Percentiles rank a stretch among this genome's conserved stretches.
Evolutionary conservation across 2,113 vertebrate genomes (phyloP).

Genomic region (Crocuta crocuta): DNA sequence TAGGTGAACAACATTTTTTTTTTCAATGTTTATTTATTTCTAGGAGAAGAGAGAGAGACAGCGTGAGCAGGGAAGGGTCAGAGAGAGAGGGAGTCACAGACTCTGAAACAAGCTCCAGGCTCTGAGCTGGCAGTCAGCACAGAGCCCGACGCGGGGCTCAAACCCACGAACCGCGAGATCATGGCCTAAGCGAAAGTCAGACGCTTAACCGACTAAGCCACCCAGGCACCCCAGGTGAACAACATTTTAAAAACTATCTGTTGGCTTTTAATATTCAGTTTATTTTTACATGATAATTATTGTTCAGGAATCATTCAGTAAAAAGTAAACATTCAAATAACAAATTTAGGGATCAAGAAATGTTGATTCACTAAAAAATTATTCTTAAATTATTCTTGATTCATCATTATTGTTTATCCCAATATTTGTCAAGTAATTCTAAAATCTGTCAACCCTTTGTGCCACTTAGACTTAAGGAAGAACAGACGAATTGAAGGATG

Average conservation of each 20-base stretch:
- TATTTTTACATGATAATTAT: conserved; percentile 38
- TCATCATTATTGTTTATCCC: conserved; percentile 18
- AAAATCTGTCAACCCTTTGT: not conserved
- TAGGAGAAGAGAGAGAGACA: too few relatives aligned
- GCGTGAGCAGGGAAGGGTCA: too few relatives aligned
- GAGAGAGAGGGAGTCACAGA: too few relatives aligned
- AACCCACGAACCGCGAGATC: too few relatives aligned
- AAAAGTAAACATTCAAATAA: conserved; percentile 53
- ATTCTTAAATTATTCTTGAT: not conserved
- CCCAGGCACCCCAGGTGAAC: too few relatives aligned
- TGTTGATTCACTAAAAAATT: conserved; percentile 13
- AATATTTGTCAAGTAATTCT: not conserved
- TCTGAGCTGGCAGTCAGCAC: too few relatives aligned
- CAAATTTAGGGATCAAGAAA: conserved; percentile 29
- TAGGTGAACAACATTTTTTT: too few relatives aligned
- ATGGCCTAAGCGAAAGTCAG: too few relatives aligned
- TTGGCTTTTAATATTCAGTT: not conserved
- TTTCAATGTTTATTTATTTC: too few relatives aligned
- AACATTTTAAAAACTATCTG: not conserved
- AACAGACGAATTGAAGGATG: not conserved
- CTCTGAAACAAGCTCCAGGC: too few relatives aligned
- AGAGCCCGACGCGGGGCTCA: too few relatives aligned
- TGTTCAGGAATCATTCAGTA: conserved; percentile 51
- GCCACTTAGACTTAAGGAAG: not conserved
- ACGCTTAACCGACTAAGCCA: too few relatives aligned